Conservation (phyloP, 2,113 vertebrate species). For the Charadrius vociferus region DNA sequence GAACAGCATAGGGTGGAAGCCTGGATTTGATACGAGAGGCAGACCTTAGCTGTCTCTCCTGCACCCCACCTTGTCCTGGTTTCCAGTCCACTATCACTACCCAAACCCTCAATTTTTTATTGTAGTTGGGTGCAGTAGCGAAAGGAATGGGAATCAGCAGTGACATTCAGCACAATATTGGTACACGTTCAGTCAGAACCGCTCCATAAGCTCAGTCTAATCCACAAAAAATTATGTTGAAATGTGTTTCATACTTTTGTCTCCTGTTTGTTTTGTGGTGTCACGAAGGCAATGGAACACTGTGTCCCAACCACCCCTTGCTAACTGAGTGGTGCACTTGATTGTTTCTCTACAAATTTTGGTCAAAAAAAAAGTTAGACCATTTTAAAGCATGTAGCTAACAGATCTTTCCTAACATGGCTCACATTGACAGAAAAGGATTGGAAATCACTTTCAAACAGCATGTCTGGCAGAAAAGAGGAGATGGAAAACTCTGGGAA, state of each 20-base stretch:
- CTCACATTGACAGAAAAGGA: neutral
- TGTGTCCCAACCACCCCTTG: neutral
- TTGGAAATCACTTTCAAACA: neutral
- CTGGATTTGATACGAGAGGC: neutral
- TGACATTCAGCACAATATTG: neutral
- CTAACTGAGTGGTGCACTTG: neutral
- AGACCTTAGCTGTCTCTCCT: neutral
- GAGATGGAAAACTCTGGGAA: neutral
- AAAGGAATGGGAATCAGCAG: neutral
- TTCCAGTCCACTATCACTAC: neutral
- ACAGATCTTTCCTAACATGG: neutral
- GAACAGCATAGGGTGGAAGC: neutral
- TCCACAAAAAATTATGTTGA: neutral
- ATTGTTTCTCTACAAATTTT: neutral
- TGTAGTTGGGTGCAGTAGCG: neutral
- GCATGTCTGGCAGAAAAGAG: neutral
- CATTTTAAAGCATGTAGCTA: neutral
- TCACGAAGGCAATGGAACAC: neutral
- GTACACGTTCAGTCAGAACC: neutral
- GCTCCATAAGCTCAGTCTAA: accelerated
- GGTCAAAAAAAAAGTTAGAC: neutral
- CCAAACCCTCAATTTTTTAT: neutral
- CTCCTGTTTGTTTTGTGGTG: neutral
- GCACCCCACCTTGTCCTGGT: neutral
- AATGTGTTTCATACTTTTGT: neutral